Percentiles rank a stretch among this genome's conserved stretches.
Evolutionary conservation across 2,888 invertebrate genomes (phyloP).

Genomic region (Tubulanus polymorphus): DNA sequence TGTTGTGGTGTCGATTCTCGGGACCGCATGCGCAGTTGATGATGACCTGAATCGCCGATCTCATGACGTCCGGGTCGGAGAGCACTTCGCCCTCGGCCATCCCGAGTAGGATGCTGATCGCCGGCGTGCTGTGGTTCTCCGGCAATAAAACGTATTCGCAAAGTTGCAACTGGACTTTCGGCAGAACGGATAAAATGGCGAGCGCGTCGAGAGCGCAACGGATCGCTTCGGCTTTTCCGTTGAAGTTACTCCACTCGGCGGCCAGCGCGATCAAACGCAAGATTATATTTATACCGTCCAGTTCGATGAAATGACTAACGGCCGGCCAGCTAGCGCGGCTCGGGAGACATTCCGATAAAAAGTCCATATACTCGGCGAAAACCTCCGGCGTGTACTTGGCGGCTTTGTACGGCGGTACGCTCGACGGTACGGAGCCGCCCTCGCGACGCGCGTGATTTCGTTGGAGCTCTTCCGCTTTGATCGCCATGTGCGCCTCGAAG

Average conservation of each 20-base stretch:
- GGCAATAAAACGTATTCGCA: conserved; percentile 55
- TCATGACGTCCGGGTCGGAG: conserved; percentile 85
- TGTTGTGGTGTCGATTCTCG: conserved; percentile 59
- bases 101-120: conserved; percentile 69
- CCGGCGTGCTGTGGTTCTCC: conserved; percentile 59
- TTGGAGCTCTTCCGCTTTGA: conserved; percentile 69
- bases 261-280: conserved; percentile 83
- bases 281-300: conserved; percentile 73
- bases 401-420: not conserved
- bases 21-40: conserved; percentile 94
- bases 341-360: conserved; percentile 71
- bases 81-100: conserved; percentile 90
- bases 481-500: conserved; percentile 81
- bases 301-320: conserved; percentile 77
- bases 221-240: conserved; percentile 77
- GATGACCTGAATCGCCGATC: conserved; percentile 82
- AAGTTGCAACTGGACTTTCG: conserved; percentile 63
- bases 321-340: conserved; percentile 81
- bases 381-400: conserved; percentile 68
- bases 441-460: conserved; percentile 44
- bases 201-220: conserved; percentile 78
- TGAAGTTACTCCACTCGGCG: conserved; percentile 82
- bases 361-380: conserved; percentile 79
- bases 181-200: conserved; percentile 84
- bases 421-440: conserved; percentile 53